Evolutionary conservation across 2,888 invertebrate species (phyloP).

Genomic region (Euplexia lucipara): DNA sequence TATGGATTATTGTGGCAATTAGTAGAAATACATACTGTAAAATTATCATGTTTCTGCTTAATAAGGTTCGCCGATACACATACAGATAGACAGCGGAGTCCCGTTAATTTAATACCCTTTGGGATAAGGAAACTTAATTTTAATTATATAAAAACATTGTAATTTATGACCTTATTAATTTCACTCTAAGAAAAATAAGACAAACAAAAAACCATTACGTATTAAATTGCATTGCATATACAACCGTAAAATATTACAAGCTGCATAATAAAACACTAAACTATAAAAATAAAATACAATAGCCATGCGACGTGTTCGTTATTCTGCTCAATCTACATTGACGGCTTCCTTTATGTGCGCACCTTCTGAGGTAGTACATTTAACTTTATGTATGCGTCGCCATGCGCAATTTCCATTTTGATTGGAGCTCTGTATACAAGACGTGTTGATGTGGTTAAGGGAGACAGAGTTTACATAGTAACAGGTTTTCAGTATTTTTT

Average conservation of each 20-base stretch:
- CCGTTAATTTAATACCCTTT: no score
- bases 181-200: neutral
- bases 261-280: constrained; percentile 10
- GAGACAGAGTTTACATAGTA: no score
- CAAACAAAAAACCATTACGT: neutral
- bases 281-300: constrained; percentile 24
- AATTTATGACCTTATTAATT: no score
- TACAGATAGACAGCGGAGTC: no score
- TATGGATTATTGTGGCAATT: no score
- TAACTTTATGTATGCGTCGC: constrained; percentile 14
- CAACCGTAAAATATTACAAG: neutral
- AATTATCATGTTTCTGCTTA: no score
- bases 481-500: no score
- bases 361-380: constrained; percentile 5
- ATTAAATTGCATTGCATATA: neutral
- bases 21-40: no score
- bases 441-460: no score
- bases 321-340: constrained; percentile 33
- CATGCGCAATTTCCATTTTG: neutral
- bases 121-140: no score
- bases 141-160: no score
- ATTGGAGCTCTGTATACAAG: neutral
- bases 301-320: neutral
- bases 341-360: constrained; percentile 15
- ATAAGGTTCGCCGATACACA: no score